phyloP scores from a whole-genome alignment of 1,140 invertebrate species.

The Saxidomus purpurata region DNA sequence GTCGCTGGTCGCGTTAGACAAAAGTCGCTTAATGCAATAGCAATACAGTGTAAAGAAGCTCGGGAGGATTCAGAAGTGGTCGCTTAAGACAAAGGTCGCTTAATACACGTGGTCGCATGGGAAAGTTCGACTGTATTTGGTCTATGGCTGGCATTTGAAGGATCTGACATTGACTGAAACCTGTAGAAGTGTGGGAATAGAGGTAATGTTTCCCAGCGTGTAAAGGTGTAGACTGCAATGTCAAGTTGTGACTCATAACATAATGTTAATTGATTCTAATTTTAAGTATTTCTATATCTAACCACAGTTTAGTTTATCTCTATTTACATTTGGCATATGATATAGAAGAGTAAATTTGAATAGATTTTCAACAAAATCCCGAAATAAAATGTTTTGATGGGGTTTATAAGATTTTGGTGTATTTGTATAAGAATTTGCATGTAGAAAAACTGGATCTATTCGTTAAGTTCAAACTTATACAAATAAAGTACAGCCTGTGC shows the following conservation, averaged over 20 bases:
- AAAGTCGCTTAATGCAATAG: too few species aligned
- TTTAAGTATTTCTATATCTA: constrained; percentile 40
- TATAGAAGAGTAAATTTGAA: constrained; percentile 54
- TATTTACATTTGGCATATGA: constrained; percentile 25
- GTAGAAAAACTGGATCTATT: not conserved
- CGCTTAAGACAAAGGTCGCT: too few species aligned
- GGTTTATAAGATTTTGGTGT: constrained; percentile 32
- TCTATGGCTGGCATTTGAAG: not conserved
- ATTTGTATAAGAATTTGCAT: not conserved
- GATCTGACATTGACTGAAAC: not conserved
- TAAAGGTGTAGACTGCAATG: too few species aligned
- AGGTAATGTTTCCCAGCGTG: not conserved
- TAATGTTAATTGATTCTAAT: constrained; percentile 47
- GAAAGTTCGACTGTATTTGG: too few species aligned
- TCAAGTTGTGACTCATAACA: constrained; percentile 35
- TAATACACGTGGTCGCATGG: too few species aligned
- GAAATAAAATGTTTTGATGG: constrained; percentile 29
- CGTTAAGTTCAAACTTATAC: too few species aligned
- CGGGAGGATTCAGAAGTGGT: too few species aligned
- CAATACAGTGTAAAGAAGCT: too few species aligned
- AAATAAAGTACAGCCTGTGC: too few species aligned
- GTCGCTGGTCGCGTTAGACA: too few species aligned
- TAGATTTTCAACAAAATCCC: constrained; percentile 10
- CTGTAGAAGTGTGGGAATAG: not conserved
- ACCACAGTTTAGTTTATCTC: constrained; percentile 15